Percentiles rank a stretch among this genome's conserved stretches.
Evolutionary conservation across 2,113 vertebrate genomes (phyloP).

Genomic region (Phoenicopterus ruber): DNA sequence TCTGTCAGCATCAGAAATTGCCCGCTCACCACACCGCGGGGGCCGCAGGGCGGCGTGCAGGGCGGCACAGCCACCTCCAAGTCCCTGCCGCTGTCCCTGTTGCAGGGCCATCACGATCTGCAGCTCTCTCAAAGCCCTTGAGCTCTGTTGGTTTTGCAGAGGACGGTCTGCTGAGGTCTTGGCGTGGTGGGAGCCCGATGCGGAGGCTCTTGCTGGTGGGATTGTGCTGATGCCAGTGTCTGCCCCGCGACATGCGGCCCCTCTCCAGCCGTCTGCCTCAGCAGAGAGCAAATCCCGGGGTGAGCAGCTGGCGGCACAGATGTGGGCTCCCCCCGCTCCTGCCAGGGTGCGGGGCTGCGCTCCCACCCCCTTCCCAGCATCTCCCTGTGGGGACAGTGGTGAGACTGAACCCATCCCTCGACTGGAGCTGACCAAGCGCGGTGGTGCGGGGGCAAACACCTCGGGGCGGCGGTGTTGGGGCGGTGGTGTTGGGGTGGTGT

Average conservation of each 20-base stretch:
- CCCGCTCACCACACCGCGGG: accelerated
- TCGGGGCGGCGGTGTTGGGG: accelerated
- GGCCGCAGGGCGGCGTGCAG: neutral
- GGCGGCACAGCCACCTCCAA: neutral
- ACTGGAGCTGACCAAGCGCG: accelerated
- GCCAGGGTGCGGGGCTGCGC: accelerated
- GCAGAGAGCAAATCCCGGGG: neutral
- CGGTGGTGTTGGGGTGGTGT: accelerated
- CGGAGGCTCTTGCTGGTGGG: neutral
- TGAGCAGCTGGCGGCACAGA: neutral
- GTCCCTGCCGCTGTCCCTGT: accelerated
- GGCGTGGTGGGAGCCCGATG: accelerated
- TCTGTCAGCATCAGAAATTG: neutral
- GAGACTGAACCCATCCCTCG: neutral
- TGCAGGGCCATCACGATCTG: accelerated
- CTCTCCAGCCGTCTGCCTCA: neutral
- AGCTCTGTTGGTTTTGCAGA: neutral
- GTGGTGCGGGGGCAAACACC: accelerated
- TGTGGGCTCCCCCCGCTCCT: neutral
- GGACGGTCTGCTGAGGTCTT: neutral
- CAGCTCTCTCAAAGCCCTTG: neutral
- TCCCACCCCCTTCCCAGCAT: neutral
- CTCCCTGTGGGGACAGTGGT: accelerated
- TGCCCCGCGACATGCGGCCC: accelerated
- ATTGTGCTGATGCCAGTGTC: neutral